Conservation (phyloP, 2,888 invertebrate species). For the Diachrysia chrysitis region DNA sequence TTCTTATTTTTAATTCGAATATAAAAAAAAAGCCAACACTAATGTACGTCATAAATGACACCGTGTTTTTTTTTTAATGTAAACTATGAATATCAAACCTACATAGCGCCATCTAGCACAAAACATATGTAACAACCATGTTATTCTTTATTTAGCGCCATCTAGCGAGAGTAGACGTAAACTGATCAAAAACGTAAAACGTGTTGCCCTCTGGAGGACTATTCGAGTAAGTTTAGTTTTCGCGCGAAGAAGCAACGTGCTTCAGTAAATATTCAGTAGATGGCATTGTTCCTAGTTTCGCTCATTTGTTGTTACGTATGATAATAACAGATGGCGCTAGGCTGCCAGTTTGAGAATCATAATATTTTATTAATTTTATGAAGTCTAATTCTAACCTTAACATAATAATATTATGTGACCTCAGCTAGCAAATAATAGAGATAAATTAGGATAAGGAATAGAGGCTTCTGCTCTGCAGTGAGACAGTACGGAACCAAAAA, state of each 20-base stretch:
- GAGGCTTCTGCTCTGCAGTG: too few relatives aligned
- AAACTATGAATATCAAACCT: not conserved
- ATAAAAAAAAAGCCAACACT: too few relatives aligned
- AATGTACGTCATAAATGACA: too few relatives aligned
- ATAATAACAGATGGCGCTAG: constrained; percentile 15
- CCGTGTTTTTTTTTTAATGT: too few relatives aligned
- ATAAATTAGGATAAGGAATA: too few relatives aligned
- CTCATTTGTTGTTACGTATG: not conserved
- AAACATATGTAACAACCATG: not conserved
- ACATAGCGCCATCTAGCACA: constrained; percentile 16
- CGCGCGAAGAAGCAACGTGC: too few relatives aligned
- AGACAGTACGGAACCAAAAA: too few relatives aligned
- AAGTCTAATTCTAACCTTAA: too few relatives aligned
- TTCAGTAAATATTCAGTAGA: constrained; percentile 21
- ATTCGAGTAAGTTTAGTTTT: not conserved
- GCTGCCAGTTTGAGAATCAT: not conserved
- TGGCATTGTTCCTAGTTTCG: constrained; percentile 5
- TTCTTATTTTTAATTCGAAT: too few relatives aligned
- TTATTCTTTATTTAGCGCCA: constrained; percentile 5
- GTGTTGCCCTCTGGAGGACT: not conserved
- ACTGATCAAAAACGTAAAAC: not conserved
- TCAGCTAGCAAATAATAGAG: too few relatives aligned
- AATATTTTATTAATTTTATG: too few relatives aligned
- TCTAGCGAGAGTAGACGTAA: constrained; percentile 4
- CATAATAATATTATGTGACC: too few relatives aligned